phyloP scores from a whole-genome alignment of 2,113 vertebrate species.

The Heliornis fulica region DNA sequence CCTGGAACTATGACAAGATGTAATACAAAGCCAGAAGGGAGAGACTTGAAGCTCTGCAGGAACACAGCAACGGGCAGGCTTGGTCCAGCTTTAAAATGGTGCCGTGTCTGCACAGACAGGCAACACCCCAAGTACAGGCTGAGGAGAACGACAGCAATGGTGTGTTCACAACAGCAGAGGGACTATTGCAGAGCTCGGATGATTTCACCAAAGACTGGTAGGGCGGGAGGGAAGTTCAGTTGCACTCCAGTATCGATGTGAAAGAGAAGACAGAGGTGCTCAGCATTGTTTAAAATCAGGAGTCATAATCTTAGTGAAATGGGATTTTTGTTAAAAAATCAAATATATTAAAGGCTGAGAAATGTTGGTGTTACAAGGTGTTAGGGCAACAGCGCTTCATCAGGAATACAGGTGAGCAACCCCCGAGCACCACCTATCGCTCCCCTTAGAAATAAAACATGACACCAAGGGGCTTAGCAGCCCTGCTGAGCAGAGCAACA shows the following conservation, averaged over 20 bases:
- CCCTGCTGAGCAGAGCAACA: neutral
- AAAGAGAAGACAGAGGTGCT: neutral
- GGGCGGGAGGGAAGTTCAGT: neutral
- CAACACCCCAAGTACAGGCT: neutral
- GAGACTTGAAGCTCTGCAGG: neutral
- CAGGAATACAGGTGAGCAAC: neutral
- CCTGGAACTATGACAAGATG: neutral
- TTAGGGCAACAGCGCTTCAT: neutral
- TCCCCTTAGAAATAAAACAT: neutral
- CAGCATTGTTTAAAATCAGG: neutral
- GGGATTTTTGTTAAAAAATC: neutral
- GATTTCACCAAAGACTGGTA: neutral
- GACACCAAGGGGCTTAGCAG: neutral
- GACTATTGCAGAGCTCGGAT: neutral
- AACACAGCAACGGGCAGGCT: neutral
- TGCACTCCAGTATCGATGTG: neutral
- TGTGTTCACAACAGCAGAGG: neutral
- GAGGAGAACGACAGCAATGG: neutral
- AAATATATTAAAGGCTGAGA: neutral
- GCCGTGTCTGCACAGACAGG: neutral
- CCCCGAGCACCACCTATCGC: neutral
- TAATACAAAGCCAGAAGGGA: neutral
- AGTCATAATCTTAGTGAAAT: neutral
- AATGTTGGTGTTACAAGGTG: rapidly evolving
- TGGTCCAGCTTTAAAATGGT: neutral